Evolutionary conservation across 2,888 invertebrate species (phyloP).

Genomic region (Noctua comes): DNA sequence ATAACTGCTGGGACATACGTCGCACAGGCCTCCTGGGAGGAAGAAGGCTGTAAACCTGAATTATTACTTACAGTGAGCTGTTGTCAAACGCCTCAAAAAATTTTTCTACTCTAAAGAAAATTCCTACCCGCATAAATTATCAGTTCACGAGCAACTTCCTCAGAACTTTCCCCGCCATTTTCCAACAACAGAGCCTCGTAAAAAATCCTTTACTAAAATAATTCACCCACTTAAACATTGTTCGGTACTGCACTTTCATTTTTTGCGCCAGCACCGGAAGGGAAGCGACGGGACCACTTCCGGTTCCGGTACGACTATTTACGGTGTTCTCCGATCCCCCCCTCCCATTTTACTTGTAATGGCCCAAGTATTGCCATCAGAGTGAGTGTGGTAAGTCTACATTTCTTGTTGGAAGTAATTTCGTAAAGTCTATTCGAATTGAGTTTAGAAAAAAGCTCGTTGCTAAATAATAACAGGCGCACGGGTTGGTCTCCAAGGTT

Average conservation of each 20-base stretch:
- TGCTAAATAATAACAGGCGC: not conserved
- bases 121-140: slow-evolving; percentile 9
- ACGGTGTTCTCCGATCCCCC: slow-evolving; percentile 51
- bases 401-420: slow-evolving; percentile 2
- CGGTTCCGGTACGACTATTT: slow-evolving; percentile 63
- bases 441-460: not conserved
- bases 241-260: slow-evolving; percentile 64
- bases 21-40: not conserved
- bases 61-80: too few relatives aligned
- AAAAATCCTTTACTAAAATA: slow-evolving; percentile 40
- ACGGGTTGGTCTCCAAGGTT: not conserved
- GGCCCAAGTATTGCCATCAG: slow-evolving; percentile 33
- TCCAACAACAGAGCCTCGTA: slow-evolving; percentile 13
- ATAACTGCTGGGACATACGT: not conserved
- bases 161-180: not conserved
- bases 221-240: slow-evolving; percentile 59
- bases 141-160: slow-evolving; percentile 21
- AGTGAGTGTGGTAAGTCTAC: not conserved
- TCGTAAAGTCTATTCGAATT: not conserved
- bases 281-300: slow-evolving; percentile 55
- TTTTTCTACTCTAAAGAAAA: not conserved
- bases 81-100: not conserved
- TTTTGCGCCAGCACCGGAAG: slow-evolving; percentile 57
- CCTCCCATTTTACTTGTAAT: slow-evolving; percentile 36
- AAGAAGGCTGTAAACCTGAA: not conserved